Evolutionary conservation across 2,888 invertebrate species (phyloP).

Genomic region (Bedellia somnulentella): DNA sequence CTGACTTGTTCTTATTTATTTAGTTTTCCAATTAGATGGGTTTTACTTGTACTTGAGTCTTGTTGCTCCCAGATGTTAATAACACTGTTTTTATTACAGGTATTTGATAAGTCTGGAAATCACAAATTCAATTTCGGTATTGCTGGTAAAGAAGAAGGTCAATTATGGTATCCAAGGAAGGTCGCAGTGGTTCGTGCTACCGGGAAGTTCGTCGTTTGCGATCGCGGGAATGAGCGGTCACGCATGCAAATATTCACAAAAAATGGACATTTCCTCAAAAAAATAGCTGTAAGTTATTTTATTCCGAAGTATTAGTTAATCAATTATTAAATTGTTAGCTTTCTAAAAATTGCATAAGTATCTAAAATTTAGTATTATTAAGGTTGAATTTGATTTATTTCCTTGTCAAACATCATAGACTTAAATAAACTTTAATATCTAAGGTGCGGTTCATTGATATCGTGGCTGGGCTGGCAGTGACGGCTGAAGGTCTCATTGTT

Average conservation of each 20-base stretch:
- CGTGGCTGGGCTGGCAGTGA: slow-evolving; percentile 93
- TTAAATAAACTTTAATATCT: too few species aligned
- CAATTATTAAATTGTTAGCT: too few species aligned
- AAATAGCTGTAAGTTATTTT: slow-evolving; percentile 74
- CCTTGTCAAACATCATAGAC: too few species aligned
- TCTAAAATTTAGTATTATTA: too few species aligned
- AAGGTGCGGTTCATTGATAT: slow-evolving; percentile 79
- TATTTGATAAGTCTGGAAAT: slow-evolving; percentile 91
- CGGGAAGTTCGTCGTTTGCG: slow-evolving; percentile 95
- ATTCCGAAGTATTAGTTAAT: too few species aligned
- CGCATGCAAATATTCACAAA: slow-evolving; percentile 97
- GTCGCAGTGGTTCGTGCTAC: slow-evolving; percentile 88
- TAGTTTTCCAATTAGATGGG: too few species aligned
- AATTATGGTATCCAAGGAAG: slow-evolving; percentile 96
- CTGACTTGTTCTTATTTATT: too few species aligned
- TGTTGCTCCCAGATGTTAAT: too few species aligned
- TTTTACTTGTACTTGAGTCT: too few species aligned
- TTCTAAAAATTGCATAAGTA: too few species aligned
- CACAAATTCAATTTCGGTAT: slow-evolving; percentile 94
- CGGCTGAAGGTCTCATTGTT: slow-evolving; percentile 89
- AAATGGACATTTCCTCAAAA: slow-evolving; percentile 93
- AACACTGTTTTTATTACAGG: slow-evolving; percentile 43
- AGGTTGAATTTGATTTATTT: too few species aligned
- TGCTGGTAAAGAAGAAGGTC: slow-evolving; percentile 94
- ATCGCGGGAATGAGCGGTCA: slow-evolving; percentile 93